phyloP scores from a whole-genome alignment of 2,888 invertebrate species.

The Dinocampus coccinellae region DNA sequence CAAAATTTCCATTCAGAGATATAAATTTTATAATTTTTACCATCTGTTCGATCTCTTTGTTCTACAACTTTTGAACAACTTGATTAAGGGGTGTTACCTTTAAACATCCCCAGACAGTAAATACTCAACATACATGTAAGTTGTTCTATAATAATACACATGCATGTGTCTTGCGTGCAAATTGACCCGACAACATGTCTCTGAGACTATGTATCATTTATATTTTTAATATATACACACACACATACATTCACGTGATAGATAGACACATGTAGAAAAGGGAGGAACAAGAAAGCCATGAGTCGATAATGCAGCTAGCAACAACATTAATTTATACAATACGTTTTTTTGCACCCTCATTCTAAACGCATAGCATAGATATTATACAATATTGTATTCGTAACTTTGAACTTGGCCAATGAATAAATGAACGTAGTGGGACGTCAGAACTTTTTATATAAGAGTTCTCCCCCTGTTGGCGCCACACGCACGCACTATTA shows the following conservation, averaged over 20 bases:
- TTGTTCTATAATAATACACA: neutral
- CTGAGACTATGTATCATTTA: conserved; percentile 7
- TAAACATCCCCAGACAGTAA: neutral
- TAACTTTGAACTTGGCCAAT: conserved; percentile 34
- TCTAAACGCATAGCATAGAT: conserved; percentile 14
- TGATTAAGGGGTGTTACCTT: neutral
- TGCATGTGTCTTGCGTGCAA: neutral
- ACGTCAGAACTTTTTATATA: conserved; percentile 14
- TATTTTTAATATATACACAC: conserved; percentile 5
- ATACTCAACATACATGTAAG: neutral
- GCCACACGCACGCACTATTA: conserved; percentile 42
- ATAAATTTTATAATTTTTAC: conserved; percentile 20
- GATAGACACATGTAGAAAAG: neutral
- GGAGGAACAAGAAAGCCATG: conserved; percentile 16
- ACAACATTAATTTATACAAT: conserved; percentile 40
- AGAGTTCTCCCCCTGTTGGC: conserved; percentile 31
- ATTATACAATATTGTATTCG: conserved; percentile 14
- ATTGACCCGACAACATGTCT: conserved; percentile 7
- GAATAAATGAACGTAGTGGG: conserved; percentile 43
- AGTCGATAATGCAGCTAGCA: conserved; percentile 42
- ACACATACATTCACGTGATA: neutral
- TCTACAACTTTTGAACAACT: neutral
- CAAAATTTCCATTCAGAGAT: neutral
- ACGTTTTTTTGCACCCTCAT: conserved; percentile 24
- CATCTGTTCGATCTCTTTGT: conserved; percentile 17